phyloP scores from a whole-genome alignment of 2,888 invertebrate species.

The Prenolepis imparis region DNA sequence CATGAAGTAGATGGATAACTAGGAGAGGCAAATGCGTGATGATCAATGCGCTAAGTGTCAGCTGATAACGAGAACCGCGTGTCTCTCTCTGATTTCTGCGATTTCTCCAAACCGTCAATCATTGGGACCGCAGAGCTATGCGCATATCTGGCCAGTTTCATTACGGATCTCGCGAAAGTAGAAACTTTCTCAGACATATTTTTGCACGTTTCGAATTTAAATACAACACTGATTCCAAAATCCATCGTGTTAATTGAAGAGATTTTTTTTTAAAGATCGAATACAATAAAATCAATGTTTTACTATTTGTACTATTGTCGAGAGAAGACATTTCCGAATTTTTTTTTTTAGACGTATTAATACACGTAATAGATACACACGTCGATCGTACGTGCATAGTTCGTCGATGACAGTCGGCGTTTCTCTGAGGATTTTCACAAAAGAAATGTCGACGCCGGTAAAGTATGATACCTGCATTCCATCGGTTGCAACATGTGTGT shows the following conservation, averaged over 20 bases:
- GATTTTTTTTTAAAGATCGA: neutral
- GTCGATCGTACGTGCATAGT: constrained; percentile 45
- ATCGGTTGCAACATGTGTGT: constrained; percentile 84
- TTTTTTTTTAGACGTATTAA: neutral
- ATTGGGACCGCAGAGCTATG: neutral
- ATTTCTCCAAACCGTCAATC: constrained; percentile 57
- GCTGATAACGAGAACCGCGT: constrained; percentile 51
- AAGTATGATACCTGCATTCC: constrained; percentile 81
- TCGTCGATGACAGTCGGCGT: constrained; percentile 48
- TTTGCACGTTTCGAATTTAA: constrained; percentile 19
- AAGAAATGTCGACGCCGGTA: constrained; percentile 70
- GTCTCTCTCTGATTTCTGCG: constrained; percentile 55
- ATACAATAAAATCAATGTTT: neutral
- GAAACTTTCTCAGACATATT: constrained; percentile 49
- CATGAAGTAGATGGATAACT: constrained; percentile 56
- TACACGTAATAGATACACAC: constrained; percentile 5
- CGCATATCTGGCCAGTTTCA: constrained; percentile 38
- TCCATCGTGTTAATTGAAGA: neutral
- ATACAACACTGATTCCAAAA: neutral
- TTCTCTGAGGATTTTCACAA: constrained; percentile 71
- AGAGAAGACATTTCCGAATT: neutral
- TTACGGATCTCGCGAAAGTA: constrained; percentile 47
- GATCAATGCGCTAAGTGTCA: constrained; percentile 65
- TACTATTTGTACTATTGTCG: neutral
- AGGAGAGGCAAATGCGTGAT: constrained; percentile 52